Percentiles rank a stretch among this genome's conserved stretches.
Conservation (phyloP, 2,888 invertebrate species). For the Ornithoptera alexandrae region DNA sequence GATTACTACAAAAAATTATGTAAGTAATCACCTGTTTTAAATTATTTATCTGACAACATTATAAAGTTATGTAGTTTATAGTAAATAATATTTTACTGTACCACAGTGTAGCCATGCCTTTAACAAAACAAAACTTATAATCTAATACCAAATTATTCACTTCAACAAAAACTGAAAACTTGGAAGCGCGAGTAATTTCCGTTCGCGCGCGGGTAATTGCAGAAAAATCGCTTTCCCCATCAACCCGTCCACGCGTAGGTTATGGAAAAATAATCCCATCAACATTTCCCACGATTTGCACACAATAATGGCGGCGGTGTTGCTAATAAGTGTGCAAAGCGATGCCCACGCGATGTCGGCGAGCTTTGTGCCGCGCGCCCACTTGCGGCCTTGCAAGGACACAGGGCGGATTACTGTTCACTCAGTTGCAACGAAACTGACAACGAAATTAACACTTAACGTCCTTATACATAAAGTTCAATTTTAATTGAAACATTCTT, state of each 20-base stretch:
- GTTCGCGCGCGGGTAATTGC: constrained; percentile 12
- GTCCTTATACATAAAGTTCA: neutral
- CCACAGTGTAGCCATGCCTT: neutral
- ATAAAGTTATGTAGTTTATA: no score
- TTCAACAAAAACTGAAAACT: constrained; percentile 4
- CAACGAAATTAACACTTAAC: constrained; percentile 6
- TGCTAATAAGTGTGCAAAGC: constrained; percentile 11
- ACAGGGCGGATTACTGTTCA: constrained; percentile 28
- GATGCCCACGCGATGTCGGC: constrained; percentile 23
- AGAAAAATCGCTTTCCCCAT: constrained; percentile 20
- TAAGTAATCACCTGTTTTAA: no score
- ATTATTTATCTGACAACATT: no score
- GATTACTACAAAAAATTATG: no score
- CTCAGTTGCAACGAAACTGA: neutral
- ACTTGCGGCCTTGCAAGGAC: constrained; percentile 47
- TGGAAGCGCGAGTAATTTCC: constrained; percentile 11
- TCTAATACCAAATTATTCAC: neutral
- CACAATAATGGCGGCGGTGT: constrained; percentile 11
- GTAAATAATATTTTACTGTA: neutral
- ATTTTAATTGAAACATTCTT: neutral
- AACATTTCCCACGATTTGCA: constrained; percentile 29
- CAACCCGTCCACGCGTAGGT: constrained; percentile 16
- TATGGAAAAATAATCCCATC: constrained; percentile 23
- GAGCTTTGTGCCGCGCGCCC: constrained; percentile 30
- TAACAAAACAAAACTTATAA: neutral